Conservation (phyloP, 2,797 vertebrate genomes). For the Leptoclinus maculatus region DNA sequence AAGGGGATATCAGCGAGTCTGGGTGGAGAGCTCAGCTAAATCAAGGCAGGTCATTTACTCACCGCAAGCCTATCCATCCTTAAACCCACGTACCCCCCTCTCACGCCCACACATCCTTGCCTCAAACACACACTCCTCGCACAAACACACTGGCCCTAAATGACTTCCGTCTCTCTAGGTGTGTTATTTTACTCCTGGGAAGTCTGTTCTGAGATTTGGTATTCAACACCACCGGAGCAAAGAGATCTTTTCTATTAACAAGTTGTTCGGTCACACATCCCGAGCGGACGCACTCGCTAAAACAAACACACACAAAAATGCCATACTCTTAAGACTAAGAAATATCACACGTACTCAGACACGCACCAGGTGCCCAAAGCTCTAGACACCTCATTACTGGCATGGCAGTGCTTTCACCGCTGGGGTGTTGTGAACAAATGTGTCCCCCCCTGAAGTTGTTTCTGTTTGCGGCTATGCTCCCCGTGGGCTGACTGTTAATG, state of each 20-base stretch:
- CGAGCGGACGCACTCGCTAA: slow-evolving; percentile 20
- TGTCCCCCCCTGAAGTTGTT: slow-evolving; percentile 44
- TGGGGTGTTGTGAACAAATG: slow-evolving; percentile 73
- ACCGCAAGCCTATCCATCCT: slow-evolving; percentile 71
- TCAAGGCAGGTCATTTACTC: slow-evolving; percentile 81
- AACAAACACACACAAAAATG: slow-evolving; percentile 18
- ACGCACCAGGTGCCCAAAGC: slow-evolving; percentile 53
- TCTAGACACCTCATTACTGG: slow-evolving; percentile 78
- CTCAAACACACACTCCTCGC: slow-evolving; percentile 26
- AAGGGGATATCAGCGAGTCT: slow-evolving; percentile 70
- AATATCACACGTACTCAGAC: slow-evolving; percentile 55
- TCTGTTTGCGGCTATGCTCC: slow-evolving; percentile 56
- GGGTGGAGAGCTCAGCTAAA: slow-evolving; percentile 74
- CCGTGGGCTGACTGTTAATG: slow-evolving; percentile 69
- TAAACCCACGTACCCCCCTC: slow-evolving; percentile 21
- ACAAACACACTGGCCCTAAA: slow-evolving; percentile 64
- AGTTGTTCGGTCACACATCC: slow-evolving; percentile 57
- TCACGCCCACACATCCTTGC: slow-evolving; percentile 32
- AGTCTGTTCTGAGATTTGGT: slow-evolving; percentile 46
- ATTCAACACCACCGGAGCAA: slow-evolving; percentile 47
- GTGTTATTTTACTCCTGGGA: slow-evolving; percentile 73
- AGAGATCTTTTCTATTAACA: slow-evolving; percentile 71
- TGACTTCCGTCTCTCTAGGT: slow-evolving; percentile 70
- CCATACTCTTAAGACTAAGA: slow-evolving; percentile 29
- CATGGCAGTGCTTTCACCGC: slow-evolving; percentile 52